Conservation (phyloP, 2,113 vertebrate species). For the Syrrhaptes paradoxus region DNA sequence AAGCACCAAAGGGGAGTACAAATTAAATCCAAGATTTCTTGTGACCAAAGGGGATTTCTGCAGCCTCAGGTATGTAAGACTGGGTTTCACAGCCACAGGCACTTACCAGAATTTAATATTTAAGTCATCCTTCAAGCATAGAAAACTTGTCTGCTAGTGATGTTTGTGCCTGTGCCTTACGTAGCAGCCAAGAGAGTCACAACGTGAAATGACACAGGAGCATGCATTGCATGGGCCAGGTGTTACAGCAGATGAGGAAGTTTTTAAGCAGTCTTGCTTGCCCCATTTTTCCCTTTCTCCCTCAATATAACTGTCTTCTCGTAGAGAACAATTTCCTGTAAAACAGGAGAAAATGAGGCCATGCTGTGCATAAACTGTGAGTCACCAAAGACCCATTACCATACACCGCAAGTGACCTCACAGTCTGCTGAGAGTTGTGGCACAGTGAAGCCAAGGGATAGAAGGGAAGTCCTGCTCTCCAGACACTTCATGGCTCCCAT, state of each 20-base stretch:
- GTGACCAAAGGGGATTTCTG: neutral
- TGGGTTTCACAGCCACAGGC: neutral
- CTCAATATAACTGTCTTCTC: neutral
- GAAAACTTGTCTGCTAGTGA: neutral
- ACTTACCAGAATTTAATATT: neutral
- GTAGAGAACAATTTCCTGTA: neutral
- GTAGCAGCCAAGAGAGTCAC: neutral
- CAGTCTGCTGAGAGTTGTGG: neutral
- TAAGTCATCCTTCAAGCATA: neutral
- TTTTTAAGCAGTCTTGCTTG: neutral
- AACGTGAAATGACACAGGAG: neutral
- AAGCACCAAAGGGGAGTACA: neutral
- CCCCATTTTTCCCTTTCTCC: neutral
- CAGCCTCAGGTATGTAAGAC: neutral
- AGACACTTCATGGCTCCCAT: neutral
- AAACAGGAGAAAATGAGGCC: neutral
- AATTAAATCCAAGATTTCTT: neutral
- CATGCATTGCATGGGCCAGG: accelerated
- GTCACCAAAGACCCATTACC: neutral
- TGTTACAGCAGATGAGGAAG: neutral
- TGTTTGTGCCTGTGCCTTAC: neutral
- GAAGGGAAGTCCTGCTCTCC: neutral
- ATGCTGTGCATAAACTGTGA: neutral
- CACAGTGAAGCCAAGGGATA: neutral
- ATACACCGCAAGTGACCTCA: accelerated